These are phyloP conservation scores for Cynocephalus volans DNA, from an alignment of 2,113 vertebrate genomes.

Conservation along the genomic window DNA sequence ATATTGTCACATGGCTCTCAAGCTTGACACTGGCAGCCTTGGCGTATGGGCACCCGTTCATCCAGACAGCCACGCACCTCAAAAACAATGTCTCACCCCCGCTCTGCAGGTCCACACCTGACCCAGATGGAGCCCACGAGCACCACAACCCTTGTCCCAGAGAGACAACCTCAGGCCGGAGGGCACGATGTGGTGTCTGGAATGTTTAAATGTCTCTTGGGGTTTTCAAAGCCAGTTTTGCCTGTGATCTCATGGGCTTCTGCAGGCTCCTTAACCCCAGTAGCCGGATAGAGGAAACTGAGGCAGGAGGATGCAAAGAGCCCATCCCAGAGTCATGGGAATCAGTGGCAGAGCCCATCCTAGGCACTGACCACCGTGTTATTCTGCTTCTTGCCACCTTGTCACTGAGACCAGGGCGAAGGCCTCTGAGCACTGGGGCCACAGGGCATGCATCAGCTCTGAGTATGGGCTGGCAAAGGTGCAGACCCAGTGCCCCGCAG, in stretches of 20 bases:
- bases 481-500: neutral
- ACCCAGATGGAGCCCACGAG: neutral
- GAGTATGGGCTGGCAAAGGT: neutral
- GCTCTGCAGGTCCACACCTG: neutral
- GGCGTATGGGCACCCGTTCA: accelerated
- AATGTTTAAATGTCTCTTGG: neutral
- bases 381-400: neutral
- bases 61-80: neutral
- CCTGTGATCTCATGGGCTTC: neutral
- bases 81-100: accelerated
- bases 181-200: accelerated
- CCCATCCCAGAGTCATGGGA: accelerated
- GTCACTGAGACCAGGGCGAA: accelerated
- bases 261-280: neutral
- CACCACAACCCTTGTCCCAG: neutral
- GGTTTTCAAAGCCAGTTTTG: neutral
- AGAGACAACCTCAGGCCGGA: neutral
- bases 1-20: neutral
- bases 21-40: neutral
- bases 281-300: neutral
- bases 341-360: neutral
- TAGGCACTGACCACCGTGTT: accelerated
- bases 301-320: neutral
- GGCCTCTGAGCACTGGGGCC: neutral
- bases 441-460: neutral